These are phyloP conservation scores for Lithophane semibrunnea DNA, from an alignment of 2,888 invertebrate species.

Conservation along the genomic window DNA sequence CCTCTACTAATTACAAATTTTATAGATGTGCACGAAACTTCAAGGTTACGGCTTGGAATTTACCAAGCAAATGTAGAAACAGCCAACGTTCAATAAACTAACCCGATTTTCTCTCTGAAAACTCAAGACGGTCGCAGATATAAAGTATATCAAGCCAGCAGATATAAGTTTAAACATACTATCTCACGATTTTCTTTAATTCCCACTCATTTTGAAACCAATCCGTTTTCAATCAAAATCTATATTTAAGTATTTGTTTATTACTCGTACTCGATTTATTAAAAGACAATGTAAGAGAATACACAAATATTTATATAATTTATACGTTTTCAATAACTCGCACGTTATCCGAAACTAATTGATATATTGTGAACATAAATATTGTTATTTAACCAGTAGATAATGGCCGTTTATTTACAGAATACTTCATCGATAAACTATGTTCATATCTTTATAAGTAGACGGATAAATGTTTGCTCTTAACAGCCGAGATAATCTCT, in stretches of 20 bases:
- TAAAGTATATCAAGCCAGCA: background rate
- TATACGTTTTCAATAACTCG: background rate
- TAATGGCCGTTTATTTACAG: background rate
- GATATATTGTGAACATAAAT: constrained; percentile 1
- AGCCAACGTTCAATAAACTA: background rate
- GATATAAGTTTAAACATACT: too few relatives aligned
- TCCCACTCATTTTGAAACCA: background rate
- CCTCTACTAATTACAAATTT: background rate
- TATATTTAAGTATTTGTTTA: background rate
- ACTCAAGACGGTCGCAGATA: background rate
- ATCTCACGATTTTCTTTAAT: background rate
- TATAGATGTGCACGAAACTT: background rate
- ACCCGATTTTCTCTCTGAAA: background rate
- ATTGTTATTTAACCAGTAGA: constrained; percentile 1
- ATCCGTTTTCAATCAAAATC: background rate
- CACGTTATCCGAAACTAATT: constrained; percentile 1
- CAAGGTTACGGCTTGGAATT: background rate
- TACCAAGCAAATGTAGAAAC: background rate
- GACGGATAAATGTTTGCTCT: background rate
- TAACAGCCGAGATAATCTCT: background rate
- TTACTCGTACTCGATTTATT: background rate
- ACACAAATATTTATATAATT: background rate
- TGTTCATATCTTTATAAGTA: background rate
- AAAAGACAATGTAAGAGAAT: background rate
- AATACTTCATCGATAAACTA: constrained; percentile 2